phyloP scores from a whole-genome alignment of 2,888 invertebrate genomes.

The Galerucella nymphaeae region DNA sequence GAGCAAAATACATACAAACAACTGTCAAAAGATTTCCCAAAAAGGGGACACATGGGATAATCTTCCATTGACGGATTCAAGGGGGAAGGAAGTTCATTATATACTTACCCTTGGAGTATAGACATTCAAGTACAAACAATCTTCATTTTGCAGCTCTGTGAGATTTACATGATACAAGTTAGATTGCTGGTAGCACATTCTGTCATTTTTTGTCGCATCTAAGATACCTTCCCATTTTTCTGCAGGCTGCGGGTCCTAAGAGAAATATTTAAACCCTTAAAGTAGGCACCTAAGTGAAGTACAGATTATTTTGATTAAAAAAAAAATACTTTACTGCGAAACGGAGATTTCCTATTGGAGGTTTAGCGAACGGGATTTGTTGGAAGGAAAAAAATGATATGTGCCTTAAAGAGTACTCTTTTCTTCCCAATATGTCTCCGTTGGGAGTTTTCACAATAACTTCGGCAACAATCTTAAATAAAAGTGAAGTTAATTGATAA shows the following conservation, averaged over 20 bases:
- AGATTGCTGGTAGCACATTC: constrained; percentile 27
- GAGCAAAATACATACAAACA: too few relatives aligned
- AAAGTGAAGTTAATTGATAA: neutral
- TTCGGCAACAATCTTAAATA: neutral
- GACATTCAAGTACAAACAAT: constrained; percentile 48
- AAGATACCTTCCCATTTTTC: constrained; percentile 35
- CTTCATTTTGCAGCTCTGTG: constrained; percentile 39
- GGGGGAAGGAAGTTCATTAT: neutral
- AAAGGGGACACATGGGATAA: too few relatives aligned
- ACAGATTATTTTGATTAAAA: neutral
- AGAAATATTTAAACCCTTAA: neutral
- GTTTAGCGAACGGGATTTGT: constrained; percentile 35
- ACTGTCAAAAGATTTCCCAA: too few relatives aligned
- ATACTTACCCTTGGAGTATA: constrained; percentile 45
- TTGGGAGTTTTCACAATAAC: constrained; percentile 28
- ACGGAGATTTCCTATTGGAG: constrained; percentile 33
- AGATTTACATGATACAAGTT: constrained; percentile 17
- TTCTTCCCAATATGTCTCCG: constrained; percentile 26
- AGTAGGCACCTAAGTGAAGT: too few relatives aligned
- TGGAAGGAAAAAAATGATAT: constrained; percentile 30
- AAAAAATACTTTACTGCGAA: constrained; percentile 20
- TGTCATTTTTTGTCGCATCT: constrained; percentile 31
- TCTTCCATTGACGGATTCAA: too few relatives aligned
- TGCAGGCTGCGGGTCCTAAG: constrained; percentile 35
- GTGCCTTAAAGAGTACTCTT: constrained; percentile 30